Base-by-base conservation (phyloP, 2,113 vertebrate genomes). In the Scalopus aquaticus region DNA sequence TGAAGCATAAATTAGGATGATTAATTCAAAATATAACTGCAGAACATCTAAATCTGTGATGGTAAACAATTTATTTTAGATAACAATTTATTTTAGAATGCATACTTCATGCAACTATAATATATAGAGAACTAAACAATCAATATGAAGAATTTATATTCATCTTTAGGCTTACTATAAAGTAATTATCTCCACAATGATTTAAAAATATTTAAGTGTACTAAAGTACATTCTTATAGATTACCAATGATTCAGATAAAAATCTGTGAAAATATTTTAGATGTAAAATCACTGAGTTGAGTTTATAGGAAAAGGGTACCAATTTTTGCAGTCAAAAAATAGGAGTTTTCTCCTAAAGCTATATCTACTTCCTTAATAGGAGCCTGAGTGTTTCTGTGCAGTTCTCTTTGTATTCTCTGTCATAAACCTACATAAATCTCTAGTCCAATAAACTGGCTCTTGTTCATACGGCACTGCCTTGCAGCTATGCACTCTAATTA, bases 401-500 rank as follows among this genome's bases (percentile, higher is more conserved):
- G 64, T 1, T 97, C 30, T 81, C 54, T 98, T 96, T 94, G 46
- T 62, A 65, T 77, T 80, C 79, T 79, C 84, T 96, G 82, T 95
- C 95, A 96, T 87, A 93, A 97, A 96, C 22, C 49, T 65, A 93
- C 89, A 97, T 97, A 97, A 98, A 97, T 97, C 94, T 98, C 96
- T 94, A 95, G 87, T 96, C 86, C 96, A 84, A 95, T 77, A 97
- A 97, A 97, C 92, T 79, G 91, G 64, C 78, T 90, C 96, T 97
- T 88, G 81, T 96, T 98, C 92, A 97, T 89, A 92, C 26, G 49
- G 74, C 77, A 94, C 89, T 96, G 96, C 97, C 98, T 98, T 92
- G 84, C 84, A 98, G 96, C 95, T 92, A 97, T 95, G 97, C 98
- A 97, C 37, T 42, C 88, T 97, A 98, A 98, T 98, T 98, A 98